Conservation (phyloP, 2,888 invertebrate genomes). For the Silvanus unidentatus region DNA sequence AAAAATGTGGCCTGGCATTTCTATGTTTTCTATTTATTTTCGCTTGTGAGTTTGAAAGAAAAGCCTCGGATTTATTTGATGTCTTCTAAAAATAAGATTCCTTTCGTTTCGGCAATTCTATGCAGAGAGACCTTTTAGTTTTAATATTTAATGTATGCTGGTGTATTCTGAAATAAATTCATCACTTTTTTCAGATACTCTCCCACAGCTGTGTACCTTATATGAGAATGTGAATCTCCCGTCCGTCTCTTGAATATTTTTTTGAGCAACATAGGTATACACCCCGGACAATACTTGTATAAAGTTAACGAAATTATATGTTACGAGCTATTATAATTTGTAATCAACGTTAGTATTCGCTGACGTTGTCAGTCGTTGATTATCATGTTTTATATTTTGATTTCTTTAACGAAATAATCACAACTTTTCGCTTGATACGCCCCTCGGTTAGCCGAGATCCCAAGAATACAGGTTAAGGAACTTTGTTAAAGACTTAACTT, state of each 20-base stretch:
- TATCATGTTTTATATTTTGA: slow-evolving; percentile 19
- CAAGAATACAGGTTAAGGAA: slow-evolving; percentile 18
- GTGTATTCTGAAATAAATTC: neutral
- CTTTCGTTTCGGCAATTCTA: slow-evolving; percentile 6
- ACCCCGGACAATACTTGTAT: neutral
- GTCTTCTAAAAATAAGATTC: slow-evolving; percentile 22
- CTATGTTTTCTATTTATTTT: slow-evolving; percentile 22
- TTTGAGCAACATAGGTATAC: neutral
- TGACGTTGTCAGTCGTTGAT: slow-evolving; percentile 20
- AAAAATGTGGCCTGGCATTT: slow-evolving; percentile 21
- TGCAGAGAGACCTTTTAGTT: neutral
- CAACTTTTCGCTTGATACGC: slow-evolving; percentile 18
- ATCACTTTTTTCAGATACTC: neutral
- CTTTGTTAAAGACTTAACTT: slow-evolving; percentile 9
- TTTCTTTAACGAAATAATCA: slow-evolving; percentile 23
- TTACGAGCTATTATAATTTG: neutral
- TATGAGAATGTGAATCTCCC: too few relatives aligned
- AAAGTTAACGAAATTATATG: neutral
- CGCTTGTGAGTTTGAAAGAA: slow-evolving; percentile 20
- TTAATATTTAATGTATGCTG: slow-evolving; percentile 2
- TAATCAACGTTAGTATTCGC: neutral
- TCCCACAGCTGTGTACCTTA: too few relatives aligned
- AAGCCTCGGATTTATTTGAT: slow-evolving; percentile 24
- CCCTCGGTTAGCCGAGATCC: slow-evolving; percentile 6
- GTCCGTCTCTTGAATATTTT: too few relatives aligned